Percentiles rank a stretch among this genome's conserved stretches.
phyloP scores from a whole-genome alignment of 2,113 vertebrate species.

The Gnathonemus longibarbis region DNA sequence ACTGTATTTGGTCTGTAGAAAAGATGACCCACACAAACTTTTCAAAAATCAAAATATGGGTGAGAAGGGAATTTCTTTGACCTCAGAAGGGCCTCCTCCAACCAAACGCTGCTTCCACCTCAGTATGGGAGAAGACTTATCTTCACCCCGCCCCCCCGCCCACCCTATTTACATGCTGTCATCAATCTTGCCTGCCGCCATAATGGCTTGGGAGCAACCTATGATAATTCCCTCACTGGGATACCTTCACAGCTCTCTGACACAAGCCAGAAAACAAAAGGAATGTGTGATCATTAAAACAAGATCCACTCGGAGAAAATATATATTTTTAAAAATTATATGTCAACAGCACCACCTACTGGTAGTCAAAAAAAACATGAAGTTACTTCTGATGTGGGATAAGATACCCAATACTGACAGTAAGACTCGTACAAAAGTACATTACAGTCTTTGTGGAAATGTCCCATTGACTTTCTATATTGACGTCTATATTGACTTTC shows the following conservation, averaged over 20 bases:
- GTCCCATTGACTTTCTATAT: neutral
- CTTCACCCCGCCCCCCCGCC: neutral
- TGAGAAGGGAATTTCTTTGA: neutral
- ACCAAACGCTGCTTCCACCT: neutral
- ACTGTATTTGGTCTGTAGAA: neutral
- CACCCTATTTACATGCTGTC: conserved; percentile 30
- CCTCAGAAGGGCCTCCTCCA: neutral
- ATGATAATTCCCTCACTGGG: conserved; percentile 42
- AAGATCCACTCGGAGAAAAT: neutral
- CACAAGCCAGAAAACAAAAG: conserved; percentile 52
- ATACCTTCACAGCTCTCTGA: conserved; percentile 38
- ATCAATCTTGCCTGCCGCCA: conserved; percentile 41
- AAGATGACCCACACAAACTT: neutral
- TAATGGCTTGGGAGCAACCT: conserved; percentile 32
- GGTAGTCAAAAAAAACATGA: neutral
- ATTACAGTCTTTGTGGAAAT: neutral
- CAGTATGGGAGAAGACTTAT: neutral
- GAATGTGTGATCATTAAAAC: conserved; percentile 23
- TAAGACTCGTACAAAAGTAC: neutral
- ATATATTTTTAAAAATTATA: neutral
- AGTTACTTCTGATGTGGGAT: neutral
- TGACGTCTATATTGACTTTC: neutral
- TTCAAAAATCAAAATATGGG: neutral
- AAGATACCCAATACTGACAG: neutral
- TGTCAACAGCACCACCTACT: neutral